phyloP scores from a whole-genome alignment of 2,888 invertebrate genomes.

The Neuroscelio doddi region DNA sequence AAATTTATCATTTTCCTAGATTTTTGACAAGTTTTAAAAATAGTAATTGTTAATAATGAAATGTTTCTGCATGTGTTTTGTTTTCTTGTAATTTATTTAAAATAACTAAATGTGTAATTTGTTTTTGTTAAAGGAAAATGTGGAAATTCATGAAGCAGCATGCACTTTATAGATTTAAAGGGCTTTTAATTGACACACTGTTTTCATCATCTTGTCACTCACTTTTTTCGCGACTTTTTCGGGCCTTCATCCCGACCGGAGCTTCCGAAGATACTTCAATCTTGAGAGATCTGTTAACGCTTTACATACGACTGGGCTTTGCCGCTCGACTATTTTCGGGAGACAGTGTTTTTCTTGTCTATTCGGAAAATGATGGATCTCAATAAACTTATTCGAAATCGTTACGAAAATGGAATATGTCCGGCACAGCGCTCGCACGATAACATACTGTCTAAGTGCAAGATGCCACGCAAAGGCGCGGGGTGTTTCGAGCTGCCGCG shows the following conservation, averaged over 20 bases:
- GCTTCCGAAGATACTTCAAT: conserved; percentile 36
- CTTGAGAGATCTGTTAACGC: conserved; percentile 15
- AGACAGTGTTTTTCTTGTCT: neutral
- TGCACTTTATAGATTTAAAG: conserved; percentile 7
- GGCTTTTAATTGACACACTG: neutral
- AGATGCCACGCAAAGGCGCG: conserved; percentile 59
- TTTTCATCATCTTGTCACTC: conserved; percentile 49
- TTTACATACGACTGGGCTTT: neutral
- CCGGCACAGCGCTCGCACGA: conserved; percentile 44
- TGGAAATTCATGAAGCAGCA: conserved; percentile 18
- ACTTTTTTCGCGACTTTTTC: conserved; percentile 67
- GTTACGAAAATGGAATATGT: conserved; percentile 22
- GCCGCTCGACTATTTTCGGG: too few relatives aligned
- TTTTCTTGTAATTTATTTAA: neutral
- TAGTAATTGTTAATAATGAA: too few relatives aligned
- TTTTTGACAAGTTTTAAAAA: too few relatives aligned
- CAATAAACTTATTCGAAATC: neutral
- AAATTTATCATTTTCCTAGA: too few relatives aligned
- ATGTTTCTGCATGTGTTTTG: neutral
- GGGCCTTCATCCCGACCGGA: conserved; percentile 53
- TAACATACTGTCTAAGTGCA: conserved; percentile 47
- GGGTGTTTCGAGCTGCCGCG: conserved; percentile 53
- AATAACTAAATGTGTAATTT: conserved; percentile 3
- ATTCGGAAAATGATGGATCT: neutral
- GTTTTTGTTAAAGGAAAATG: conserved; percentile 4